Evolutionary conservation across 2,888 invertebrate species (phyloP), one percentile per base, ranked within the genome.

Genomic region (Oligia latruncula): DNA sequence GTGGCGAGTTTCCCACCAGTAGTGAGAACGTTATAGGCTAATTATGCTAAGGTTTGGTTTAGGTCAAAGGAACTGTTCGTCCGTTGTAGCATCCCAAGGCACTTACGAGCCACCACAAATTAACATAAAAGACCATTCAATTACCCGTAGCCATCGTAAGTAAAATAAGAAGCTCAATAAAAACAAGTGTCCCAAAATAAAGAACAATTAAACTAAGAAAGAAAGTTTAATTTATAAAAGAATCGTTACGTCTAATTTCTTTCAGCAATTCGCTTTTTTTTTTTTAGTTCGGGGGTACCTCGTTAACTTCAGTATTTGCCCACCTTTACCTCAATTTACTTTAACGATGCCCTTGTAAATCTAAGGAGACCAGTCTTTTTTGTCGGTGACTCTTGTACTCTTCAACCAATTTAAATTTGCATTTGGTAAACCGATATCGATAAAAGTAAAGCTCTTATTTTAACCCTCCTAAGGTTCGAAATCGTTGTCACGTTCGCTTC

Each of bases 241-340:
- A 91, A 92, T 92, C 89, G 91, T 92, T 90, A 90, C 87, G 82
- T 90, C 87, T 92, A 92, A 92, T 92, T 92, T 90, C 82, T 89
- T 89, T 90, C 80, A 81, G 87, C 84, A 79, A 88, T 90, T 90
- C 80, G 77, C 20, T n/a, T 72, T 87, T 90, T 92, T 89, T 90
- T 92, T 88, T 88, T 78, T n/a, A n/a, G 76, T 67, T 81, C 60
- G 74, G 84, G 80, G 87, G 87, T 92, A 89, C 86, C 90, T 91
- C 89, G 88, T 92, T 93, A 92, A 90, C 88, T 93, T 93, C 88
- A 91, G 92, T 92, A 92, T 94, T 93, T 93, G 90, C 89, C 90
- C 91, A 95, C 93, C 92, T 94, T 93, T 92, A 93, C 95, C 94
- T 93, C 94, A 95, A 95, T 95, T 95, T 95, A 92, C 92, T 94